A percentile compares a stretch with the other conserved stretches of the same genome.
Conservation (phyloP, 2,113 vertebrate species). For the Cheirogaleus medius region DNA sequence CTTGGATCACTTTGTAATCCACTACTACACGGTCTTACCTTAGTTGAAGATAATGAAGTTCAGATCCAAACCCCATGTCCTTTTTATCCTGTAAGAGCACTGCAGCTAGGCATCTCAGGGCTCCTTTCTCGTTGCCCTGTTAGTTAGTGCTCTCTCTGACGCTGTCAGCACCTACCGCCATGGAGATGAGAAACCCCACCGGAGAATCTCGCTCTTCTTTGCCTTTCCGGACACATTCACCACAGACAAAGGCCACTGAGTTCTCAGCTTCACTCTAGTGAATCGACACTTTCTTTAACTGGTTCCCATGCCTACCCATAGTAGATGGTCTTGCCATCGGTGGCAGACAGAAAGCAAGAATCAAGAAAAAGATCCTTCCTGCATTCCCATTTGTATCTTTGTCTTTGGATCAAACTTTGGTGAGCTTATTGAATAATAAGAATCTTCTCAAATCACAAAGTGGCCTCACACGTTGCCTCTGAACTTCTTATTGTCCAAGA, state of each 20-base stretch:
- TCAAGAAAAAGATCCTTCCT: slow-evolving; percentile 4
- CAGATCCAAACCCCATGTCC: not conserved
- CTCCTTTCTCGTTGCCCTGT: not conserved
- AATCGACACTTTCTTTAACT: slow-evolving; percentile 74
- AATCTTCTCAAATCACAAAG: not conserved
- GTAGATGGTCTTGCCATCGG: slow-evolving; percentile 50
- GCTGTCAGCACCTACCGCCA: slow-evolving; percentile 53
- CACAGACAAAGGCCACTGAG: slow-evolving; percentile 68
- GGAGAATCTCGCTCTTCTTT: slow-evolving; percentile 66
- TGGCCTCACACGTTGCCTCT: not conserved
- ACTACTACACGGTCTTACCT: slow-evolving; percentile 29
- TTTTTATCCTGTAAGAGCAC: not conserved
- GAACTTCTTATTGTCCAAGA: not conserved
- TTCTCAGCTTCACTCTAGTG: slow-evolving; percentile 49
- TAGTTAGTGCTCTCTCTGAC: rapidly evolving
- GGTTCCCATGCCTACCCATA: slow-evolving; percentile 74
- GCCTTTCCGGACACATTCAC: slow-evolving; percentile 73
- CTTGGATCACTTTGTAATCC: not conserved
- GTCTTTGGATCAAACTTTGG: not conserved
- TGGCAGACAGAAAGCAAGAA: slow-evolving; percentile 35
- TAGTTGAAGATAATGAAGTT: not conserved
- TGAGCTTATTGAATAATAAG: not conserved
- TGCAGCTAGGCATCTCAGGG: not conserved
- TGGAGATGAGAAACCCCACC: slow-evolving; percentile 69
- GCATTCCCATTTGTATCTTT: not conserved